Base-by-base conservation (phyloP, 2,797 vertebrate genomes). In the Phoxinus dragarum region DNA sequence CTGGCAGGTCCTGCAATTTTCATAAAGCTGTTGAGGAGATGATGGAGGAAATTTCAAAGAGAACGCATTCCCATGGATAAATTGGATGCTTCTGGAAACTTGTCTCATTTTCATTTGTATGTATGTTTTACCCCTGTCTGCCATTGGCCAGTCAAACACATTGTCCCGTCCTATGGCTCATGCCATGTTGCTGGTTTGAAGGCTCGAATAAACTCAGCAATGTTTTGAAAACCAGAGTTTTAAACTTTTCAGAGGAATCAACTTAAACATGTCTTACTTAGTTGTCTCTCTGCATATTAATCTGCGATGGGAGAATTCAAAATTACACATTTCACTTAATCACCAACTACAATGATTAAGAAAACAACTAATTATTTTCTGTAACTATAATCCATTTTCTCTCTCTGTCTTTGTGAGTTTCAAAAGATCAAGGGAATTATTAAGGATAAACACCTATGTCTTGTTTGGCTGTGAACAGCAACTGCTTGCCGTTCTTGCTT, bases 401-500 rank as follows among this genome's bases (percentile, higher is more conserved):
- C 3, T 36, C 47, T 54, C 34, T 73, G 59, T 68, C 34, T 68
- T 47, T 73, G 17, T 19, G 61, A 54, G 16, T 71, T 44, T 54
- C 16, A 40, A 59, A 38, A 86, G 52, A 61, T 44, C 79, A 56
- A 34, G 11, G 59, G 44, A 44, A 44, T 68, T 61, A 44, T 54
- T 44, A 49, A 23, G 74, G 74, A 86, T 83, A 66, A 78, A 44
- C 54, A 67, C 56, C 56, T 72, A 14, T 38, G 6, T 36, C 21
- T 69, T 72, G n/a, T 73, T 86, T 73, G 40, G 23, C 56, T 71
- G 47, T 47, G 31, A 38, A 64, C 47, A 59, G 19, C 80, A 85
- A 73, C 80, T 86, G 84, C 5, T 59, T 12, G 36, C 69, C 64
- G 14, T 47, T 85, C 49, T 61, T 69, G 71, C 83, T 80, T 80